Evolutionary conservation across 2,113 vertebrate species (phyloP).

Genomic region (Martes martes): DNA sequence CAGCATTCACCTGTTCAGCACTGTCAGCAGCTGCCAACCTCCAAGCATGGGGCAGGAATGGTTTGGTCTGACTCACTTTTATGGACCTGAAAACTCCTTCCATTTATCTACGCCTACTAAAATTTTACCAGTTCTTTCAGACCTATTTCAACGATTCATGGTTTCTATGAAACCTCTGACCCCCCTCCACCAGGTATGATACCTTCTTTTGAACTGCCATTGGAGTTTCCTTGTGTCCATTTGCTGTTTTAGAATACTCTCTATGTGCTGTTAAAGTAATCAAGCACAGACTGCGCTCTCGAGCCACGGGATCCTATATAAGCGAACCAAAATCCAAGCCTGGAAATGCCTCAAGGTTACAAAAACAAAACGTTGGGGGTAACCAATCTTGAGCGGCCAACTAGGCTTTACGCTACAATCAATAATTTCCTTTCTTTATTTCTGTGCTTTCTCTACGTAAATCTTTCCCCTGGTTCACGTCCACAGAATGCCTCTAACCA

Average conservation of each 20-base stretch:
- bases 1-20: background rate
- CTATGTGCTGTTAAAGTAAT: background rate
- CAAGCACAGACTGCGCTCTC: background rate
- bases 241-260: background rate
- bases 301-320: accelerated
- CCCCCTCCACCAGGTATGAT: background rate
- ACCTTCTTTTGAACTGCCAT: background rate
- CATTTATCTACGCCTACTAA: background rate
- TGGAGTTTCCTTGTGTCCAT: background rate
- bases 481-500: background rate
- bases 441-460: background rate
- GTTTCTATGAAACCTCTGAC: background rate
- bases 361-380: background rate
- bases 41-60: background rate
- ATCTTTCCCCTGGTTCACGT: background rate
- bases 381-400: background rate
- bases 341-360: background rate
- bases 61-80: background rate
- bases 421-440: background rate
- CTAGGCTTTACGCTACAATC: background rate
- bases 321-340: background rate
- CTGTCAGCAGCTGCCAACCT: background rate
- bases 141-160: background rate
- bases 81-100: background rate
- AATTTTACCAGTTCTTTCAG: background rate